Evolutionary conservation across 2,888 invertebrate species (phyloP), one percentile per base, ranked within the genome.

Genomic region (Drosophila atripex): DNA sequence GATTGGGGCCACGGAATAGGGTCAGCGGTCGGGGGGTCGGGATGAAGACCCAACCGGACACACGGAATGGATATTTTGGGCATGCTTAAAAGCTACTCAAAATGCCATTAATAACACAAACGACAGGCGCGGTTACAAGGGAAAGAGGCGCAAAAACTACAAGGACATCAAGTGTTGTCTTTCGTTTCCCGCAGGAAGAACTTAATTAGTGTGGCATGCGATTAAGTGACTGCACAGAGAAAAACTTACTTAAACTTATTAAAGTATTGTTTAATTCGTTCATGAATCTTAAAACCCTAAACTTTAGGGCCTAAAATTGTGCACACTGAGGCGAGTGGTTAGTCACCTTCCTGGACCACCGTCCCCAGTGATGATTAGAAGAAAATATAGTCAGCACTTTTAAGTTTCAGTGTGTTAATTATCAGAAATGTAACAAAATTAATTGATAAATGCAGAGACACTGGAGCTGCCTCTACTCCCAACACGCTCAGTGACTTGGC

Each of bases 401-500:
- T 28, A 0, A 28, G 14, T 39, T 30, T 12, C 56, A 1, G 21
- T 60, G 57, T 46, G 12, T 16, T 45, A 43, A 50, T 38, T 45
- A 16, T 45, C 21, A 23, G 7, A 50, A 21, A 38, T 32, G 32
- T 25, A 49, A 49, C 14, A 30, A 41, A 69, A 69, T 68, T 69
- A 70, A 69, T 52, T 55, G 60, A 6, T 43, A 25, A 39, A 58
- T 47, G 69, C 70, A 52, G 57, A 35, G 68, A 52, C 52, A 45
- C 51, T 77, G 54, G 56, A 45, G 49, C 25, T 16, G 32, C 23
- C 38, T 46, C 21, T 39, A 47, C 35, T 41, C 47, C 47, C 71
- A 53, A 30, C 73, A 75, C 73, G 64, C 73, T 71, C 38, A 68
- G 59, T 68, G 43, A 28, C 75, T 69, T 80, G n/a, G n/a, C n/a